Evolutionary conservation across 2,888 invertebrate species (phyloP), one percentile per base, ranked within the genome.

Genomic region (Nomada hirtipes): DNA sequence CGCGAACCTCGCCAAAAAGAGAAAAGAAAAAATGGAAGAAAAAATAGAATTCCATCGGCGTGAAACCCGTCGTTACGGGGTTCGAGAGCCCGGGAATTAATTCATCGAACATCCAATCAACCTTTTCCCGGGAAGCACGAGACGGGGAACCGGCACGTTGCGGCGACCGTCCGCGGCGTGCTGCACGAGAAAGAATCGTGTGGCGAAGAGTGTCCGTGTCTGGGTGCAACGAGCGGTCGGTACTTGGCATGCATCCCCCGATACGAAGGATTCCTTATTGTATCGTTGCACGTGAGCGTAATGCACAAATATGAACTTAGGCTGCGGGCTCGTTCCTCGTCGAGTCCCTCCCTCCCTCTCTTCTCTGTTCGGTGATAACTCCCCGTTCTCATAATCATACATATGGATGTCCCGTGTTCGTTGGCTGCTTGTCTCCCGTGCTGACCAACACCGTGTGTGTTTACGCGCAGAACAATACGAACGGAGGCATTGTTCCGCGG

Each of bases 221-320:
- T 74, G 68, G 74, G 74, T 74, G 71, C 71, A 76, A 64, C 73
- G 73, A 65, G 73, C 73, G 73, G 23, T 36, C 70, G 69, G 72
- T 89, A 93, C 93, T 93, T 93, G 92, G 89, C 92, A 93, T 93
- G 93, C 93, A 93, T 92, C 93, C 92, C 93, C 92, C 90, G 92
- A 92, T 93, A 93, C 92, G 90, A 88, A 91, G 92, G 93, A 93
- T 93, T 93, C 93, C 93, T 93, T 93, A 93, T 93, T 93, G 93
- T 93, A 93, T 93, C 92, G 92, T 90, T 92, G 93, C 92, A 93
- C 93, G 93, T 93, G 93, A 93, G 91, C 88, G 92, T 93, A 93
- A 93, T 93, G 92, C 92, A 92, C 91, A 93, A 93, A 92, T 91
- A 90, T 91, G 91, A 91, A 92, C 91, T 91, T 89, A 88, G 61